Evolutionary conservation across 2,797 vertebrate genomes (phyloP).

Genomic region (Sebastes umbrosus): DNA sequence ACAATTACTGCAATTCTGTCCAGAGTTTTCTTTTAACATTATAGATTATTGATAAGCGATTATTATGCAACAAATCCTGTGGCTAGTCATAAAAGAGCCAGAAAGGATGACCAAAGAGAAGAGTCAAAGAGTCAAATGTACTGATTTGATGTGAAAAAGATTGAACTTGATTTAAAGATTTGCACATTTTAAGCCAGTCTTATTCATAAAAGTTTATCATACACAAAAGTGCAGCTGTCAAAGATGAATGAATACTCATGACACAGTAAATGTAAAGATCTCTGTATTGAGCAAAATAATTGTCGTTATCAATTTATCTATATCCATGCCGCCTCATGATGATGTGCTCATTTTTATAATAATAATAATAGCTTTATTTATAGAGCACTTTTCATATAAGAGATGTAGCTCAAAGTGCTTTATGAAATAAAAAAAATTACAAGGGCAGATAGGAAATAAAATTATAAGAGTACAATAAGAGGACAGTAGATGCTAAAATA

Average conservation of each 20-base stretch:
- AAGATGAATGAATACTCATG: neutral
- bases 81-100: neutral
- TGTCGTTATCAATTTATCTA: neutral
- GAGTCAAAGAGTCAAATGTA: neutral
- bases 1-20: neutral
- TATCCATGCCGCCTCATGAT: neutral
- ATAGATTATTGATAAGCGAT: neutral
- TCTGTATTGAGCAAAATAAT: neutral
- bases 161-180: neutral
- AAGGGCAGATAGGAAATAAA: too few species aligned
- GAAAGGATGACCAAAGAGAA: too few species aligned
- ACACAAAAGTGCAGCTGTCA: neutral
- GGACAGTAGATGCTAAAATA: too few species aligned
- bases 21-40: neutral
- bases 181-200: neutral
- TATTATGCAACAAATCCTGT: neutral
- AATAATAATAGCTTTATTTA: too few species aligned
- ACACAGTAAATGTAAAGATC: neutral
- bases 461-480: too few species aligned
- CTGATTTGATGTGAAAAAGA: neutral
- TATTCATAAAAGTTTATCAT: neutral
- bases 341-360: neutral
- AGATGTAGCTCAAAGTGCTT: too few species aligned
- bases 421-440: rapidly evolving
- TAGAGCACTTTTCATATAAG: too few species aligned